Conservation (phyloP, 2,797 vertebrate species). For the Enteromius argenteus region DNA sequence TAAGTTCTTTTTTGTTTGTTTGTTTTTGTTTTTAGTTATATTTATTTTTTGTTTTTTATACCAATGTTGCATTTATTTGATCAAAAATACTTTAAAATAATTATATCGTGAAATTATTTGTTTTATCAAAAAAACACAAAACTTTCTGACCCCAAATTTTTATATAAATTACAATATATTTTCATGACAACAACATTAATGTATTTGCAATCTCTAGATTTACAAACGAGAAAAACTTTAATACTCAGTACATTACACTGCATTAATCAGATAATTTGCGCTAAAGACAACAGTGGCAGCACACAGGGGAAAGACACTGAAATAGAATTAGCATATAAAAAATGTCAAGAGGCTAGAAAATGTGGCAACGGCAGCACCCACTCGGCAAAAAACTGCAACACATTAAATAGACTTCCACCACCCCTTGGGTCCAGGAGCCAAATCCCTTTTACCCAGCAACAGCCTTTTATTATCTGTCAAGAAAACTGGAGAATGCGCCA, state of each 20-base stretch:
- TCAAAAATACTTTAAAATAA: not conserved
- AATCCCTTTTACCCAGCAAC: slow-evolving; percentile 30
- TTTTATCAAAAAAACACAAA: not conserved
- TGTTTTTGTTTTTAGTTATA: not conserved
- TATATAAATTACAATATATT: not conserved
- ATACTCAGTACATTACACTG: not conserved
- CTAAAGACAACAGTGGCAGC: not conserved
- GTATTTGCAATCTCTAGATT: slow-evolving; percentile 13
- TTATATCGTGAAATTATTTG: not conserved
- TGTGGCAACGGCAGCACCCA: not conserved
- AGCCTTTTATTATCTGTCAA: slow-evolving; percentile 13
- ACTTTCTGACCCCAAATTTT: not conserved
- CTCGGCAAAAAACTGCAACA: slow-evolving; percentile 5
- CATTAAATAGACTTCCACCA: slow-evolving; percentile 38
- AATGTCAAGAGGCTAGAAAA: slow-evolving; percentile 28
- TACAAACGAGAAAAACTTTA: not conserved
- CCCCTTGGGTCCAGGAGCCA: not conserved
- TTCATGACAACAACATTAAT: not conserved
- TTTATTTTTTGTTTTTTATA: not conserved
- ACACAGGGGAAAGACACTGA: not conserved
- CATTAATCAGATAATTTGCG: not conserved
- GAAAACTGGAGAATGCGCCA: not conserved
- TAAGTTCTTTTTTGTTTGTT: too few species aligned
- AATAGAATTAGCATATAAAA: slow-evolving; percentile 8
- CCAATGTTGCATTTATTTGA: not conserved